Evolutionary conservation across 2,888 invertebrate genomes (phyloP).

Genomic region (Iphiclides podalirius): DNA sequence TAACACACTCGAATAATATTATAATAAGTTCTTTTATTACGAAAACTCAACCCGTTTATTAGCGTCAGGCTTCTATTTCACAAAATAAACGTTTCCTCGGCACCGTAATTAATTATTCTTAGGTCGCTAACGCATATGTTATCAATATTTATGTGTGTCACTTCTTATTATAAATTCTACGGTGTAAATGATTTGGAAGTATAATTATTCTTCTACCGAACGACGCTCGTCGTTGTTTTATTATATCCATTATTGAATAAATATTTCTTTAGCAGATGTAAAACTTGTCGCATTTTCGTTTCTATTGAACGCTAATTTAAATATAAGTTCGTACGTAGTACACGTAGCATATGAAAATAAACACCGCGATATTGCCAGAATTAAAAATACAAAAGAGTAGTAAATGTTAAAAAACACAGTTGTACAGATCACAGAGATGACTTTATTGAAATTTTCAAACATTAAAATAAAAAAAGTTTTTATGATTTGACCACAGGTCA

Average conservation of each 20-base stretch:
- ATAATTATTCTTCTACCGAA: constrained; percentile 8
- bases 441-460: neutral
- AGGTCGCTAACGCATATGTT: constrained; percentile 12
- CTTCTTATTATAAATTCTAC: constrained; percentile 13
- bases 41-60: neutral
- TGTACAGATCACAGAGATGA: neutral
- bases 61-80: neutral
- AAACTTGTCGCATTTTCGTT: constrained; percentile 37
- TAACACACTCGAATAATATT: too few relatives aligned
- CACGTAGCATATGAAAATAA: too few relatives aligned
- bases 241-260: constrained; percentile 16
- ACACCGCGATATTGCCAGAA: too few relatives aligned
- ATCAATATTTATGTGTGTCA: constrained; percentile 18
- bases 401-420: too few relatives aligned
- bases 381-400: too few relatives aligned
- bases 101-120: constrained; percentile 9
- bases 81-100: constrained; percentile 6
- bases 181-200: constrained; percentile 15
- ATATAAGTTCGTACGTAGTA: neutral
- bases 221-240: neutral
- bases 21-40: too few relatives aligned
- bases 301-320: neutral
- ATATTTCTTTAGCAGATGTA: constrained; percentile 43
- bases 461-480: too few relatives aligned
- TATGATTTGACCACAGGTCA: too few relatives aligned